Base-by-base conservation (phyloP, 2,797 vertebrate genomes). In the Strix occidentalis region DNA sequence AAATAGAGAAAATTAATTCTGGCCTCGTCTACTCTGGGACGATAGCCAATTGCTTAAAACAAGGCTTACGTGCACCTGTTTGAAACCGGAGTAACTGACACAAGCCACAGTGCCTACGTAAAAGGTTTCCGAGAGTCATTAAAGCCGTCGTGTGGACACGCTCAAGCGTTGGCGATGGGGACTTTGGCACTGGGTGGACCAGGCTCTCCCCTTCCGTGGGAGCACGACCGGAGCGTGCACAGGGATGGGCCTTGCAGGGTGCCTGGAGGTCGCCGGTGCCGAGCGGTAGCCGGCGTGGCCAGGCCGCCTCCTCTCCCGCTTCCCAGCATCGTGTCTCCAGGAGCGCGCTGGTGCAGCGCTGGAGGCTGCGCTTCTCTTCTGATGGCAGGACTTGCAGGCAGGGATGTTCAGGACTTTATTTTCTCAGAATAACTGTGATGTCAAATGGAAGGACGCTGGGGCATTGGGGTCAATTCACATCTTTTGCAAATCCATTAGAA, bases 341-440 rank as follows among this genome's bases (percentile, higher is more conserved):
- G 57, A 87, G 64, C 2, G 0, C 3, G 0, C 71, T 39, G 14
- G 10, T 28, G 37, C 0, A 0, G n/a, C 2, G 0, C 68, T 33
- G 66, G 33, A 24, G 7, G 1, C 58, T 41, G 64, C 1, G 5
- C 39, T 48, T 64, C 76, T 41, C 45, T 43, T 28, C 77, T 48
- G 39, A 17, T 0, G 1, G 69, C 46, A 51, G 75, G 31, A 57
- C 21, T 25, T 2, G 0, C 0, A 4, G 54, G 19, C 25, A 46
- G 66, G n/a, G 88, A 3, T 2, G 11, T 11, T 14, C 0, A 0
- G 64, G 54, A 33, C 50, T 84, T 65, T 13, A 13, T 48, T 77
- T 77, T 56, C 35, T 76, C 74, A 43, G 16, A 72, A 11, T 87
- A 79, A 57, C 64, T 57, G 31, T 25, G 29, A 54, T 68, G 43